Evolutionary conservation across 2,797 vertebrate genomes (phyloP), one percentile per base, ranked within the genome.

Genomic region (Mormyrus proboscirostris): DNA sequence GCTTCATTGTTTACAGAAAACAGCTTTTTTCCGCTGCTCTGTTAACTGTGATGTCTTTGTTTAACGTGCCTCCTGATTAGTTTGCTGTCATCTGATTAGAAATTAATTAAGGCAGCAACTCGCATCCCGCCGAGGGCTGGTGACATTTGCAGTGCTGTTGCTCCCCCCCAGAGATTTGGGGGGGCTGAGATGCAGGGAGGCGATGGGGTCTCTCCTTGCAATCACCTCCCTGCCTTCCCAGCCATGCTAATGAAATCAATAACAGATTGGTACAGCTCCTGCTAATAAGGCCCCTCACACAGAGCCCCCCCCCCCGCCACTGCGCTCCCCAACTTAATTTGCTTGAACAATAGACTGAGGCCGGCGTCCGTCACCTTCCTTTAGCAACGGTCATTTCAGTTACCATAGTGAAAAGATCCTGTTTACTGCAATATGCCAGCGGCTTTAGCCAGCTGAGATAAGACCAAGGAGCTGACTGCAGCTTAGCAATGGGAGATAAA

Each of bases 101-200:
- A 97, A 97, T 97, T 97, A 95, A 96, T 94, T 96, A 98, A 98
- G 98, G 98, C 95, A 95, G 97, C 97, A 96, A 97, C 97, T 98
- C 97, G 97, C 97, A 97, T 98, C 97, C 88, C 96, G 94, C 92
- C 95, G 96, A 97, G 94, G 93, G 94, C 93, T 93, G 92, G 94
- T 96, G 95, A 95, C 96, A 96, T 97, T 91, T 95, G 97, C 96
- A 97, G 96, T 55, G 90, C 38, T 0, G 94, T 29, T 57, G 91
- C 91, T n/a, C 14, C 65, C 62, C 93, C 92, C 90, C 94, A 73
- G 91, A 90, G 92, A 88, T 29, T 29, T 3, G 8, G 29, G 76
- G 85, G 85, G 53, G 49, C 25, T 85, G 83, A 44, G 86, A 16
- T 79, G 3, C 82, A 2, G 83, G 53, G 90, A 62, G 53, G 88